These are phyloP conservation scores for Petromus typicus DNA, from an alignment of 2,113 vertebrate species.

Conservation along the genomic window DNA sequence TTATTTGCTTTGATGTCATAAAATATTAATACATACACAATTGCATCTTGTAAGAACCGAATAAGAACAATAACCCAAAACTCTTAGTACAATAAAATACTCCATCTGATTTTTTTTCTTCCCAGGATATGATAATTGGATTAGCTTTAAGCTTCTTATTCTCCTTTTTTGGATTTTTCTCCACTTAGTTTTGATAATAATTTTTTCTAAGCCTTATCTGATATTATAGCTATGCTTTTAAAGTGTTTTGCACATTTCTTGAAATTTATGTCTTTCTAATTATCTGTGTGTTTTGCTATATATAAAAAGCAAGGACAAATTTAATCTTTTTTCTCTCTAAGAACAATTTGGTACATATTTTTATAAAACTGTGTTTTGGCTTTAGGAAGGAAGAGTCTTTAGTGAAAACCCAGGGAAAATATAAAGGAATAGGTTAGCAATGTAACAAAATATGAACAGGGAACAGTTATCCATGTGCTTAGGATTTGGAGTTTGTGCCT, in stretches of 20 bases:
- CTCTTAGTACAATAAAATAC: background rate
- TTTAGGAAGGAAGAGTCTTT: conserved; percentile 29
- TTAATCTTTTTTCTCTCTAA: background rate
- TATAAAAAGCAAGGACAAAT: background rate
- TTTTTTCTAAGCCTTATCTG: background rate
- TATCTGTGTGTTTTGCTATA: background rate
- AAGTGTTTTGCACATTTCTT: background rate
- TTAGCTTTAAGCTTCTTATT: background rate
- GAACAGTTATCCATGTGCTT: background rate
- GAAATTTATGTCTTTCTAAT: background rate
- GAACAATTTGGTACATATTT: background rate
- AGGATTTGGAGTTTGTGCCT: background rate
- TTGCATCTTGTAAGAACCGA: conserved; percentile 1
- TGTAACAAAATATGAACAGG: background rate
- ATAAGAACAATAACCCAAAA: background rate
- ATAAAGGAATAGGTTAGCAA: background rate
- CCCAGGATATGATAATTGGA: conserved; percentile 15
- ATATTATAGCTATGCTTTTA: background rate
- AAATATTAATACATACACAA: background rate
- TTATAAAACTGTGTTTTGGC: conserved; percentile 34
- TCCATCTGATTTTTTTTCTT: background rate
- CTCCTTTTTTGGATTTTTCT: conserved; percentile 10
- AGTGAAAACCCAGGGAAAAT: background rate
- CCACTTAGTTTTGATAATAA: background rate
- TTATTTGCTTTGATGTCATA: background rate